These are phyloP conservation scores for Anarrhichthys ocellatus DNA, from an alignment of 2,113 vertebrate genomes.

Conservation along the genomic window DNA sequence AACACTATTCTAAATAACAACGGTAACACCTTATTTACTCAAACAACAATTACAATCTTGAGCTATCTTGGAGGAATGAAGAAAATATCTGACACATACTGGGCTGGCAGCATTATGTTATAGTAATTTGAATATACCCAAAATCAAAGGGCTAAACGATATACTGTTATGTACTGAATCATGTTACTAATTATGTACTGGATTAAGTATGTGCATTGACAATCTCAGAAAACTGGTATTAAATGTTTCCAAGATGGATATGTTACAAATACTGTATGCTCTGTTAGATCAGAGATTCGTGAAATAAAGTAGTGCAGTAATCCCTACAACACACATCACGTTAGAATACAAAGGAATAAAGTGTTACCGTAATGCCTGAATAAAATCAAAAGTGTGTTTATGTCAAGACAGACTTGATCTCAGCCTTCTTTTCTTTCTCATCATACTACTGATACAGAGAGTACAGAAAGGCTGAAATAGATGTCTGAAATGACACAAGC, in stretches of 20 bases:
- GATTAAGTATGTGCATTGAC: not conserved
- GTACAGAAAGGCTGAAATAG: slow-evolving; percentile 64
- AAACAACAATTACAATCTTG: not conserved
- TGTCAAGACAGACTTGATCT: slow-evolving; percentile 45
- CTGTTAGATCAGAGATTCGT: not conserved
- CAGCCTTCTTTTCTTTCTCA: slow-evolving; percentile 54
- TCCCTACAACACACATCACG: not conserved
- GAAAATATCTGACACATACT: not conserved
- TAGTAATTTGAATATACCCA: not conserved
- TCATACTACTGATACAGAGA: slow-evolving; percentile 33
- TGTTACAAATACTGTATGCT: not conserved
- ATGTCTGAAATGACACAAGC: slow-evolving; percentile 53
- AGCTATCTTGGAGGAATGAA: not conserved
- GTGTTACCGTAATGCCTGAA: slow-evolving; percentile 61
- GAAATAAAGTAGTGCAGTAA: not conserved
- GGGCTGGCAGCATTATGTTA: not conserved
- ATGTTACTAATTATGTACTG: not conserved
- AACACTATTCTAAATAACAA: slow-evolving; percentile 18
- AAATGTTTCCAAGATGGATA: not conserved
- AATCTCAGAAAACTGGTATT: not conserved
- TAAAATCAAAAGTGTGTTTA: slow-evolving; percentile 42
- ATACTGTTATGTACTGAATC: not conserved
- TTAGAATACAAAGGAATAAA: slow-evolving; percentile 54
- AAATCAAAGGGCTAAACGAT: not conserved
- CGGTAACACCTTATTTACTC: slow-evolving; percentile 69